Base-by-base conservation (phyloP, 2,797 vertebrate species). In the Onychomys torridus region DNA sequence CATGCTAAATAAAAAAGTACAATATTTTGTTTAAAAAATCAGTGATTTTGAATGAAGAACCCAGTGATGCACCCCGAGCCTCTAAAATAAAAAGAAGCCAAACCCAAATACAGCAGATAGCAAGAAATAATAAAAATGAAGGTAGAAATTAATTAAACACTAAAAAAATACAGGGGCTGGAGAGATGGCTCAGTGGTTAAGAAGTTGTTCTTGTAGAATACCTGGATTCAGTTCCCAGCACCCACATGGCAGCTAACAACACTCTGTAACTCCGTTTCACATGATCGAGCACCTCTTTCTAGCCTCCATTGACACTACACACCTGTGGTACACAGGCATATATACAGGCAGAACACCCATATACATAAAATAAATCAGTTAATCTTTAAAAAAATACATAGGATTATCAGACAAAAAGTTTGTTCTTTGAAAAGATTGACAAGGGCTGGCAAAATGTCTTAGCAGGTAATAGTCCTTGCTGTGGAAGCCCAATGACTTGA, bases 51-150 rank as follows among this genome's bases (percentile, higher is more conserved):
- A 57, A 73, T 25, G 65, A 69, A 52, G 43, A 69, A 52, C 8
- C 63, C 11, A 49, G 49, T 43, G 19, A 67, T 85, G 29, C 21
- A 49, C 17, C 40, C 40, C 12, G 19, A 85, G 32, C 32, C 17
- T 46, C 29, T 34, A 13, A 84, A 85, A 67, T 10, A 78, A 21
- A 84, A 19, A 65, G 9, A 57, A 14, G n/a, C 17, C 10, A 85
- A 67, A 84, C 61, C 34, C 25, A 73, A 73, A 88, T 88, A 17
- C 49, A 37, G 8, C 16, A 40, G 25, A 57, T 27, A 87, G 9
- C 25, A 88, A 73, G 52, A 40, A 88, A 88, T 57, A 88, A 69
- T n/a, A 69, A 84, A 87, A 57, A n/a, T 73, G 85, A 73, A 57
- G 85, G n/a, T 55, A 57, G n/a, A 86, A 13, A 86, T 87, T 40